phyloP scores from a whole-genome alignment of 1,140 invertebrate species.

The Dryas iulia region DNA sequence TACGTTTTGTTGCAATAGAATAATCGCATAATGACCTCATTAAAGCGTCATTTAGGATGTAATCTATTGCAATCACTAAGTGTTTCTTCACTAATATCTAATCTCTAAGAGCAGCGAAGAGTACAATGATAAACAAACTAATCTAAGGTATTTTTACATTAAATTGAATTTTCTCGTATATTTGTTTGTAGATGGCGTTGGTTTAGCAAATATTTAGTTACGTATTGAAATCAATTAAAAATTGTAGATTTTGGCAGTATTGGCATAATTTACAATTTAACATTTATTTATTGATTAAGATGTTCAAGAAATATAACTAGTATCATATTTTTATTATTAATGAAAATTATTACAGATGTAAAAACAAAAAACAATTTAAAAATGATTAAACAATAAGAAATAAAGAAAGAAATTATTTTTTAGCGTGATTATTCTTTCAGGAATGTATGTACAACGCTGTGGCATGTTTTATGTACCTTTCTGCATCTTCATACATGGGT shows the following conservation, averaged over 20 bases:
- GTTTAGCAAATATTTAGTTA: no score
- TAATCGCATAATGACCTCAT: constrained; percentile 13
- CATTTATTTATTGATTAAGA: not conserved
- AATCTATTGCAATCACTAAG: constrained; percentile 17
- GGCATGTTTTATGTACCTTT: constrained; percentile 87
- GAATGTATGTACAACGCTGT: constrained; percentile 89
- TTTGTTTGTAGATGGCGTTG: not conserved
- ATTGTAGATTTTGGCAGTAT: no score
- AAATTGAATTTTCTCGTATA: not conserved
- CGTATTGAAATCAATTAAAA: no score
- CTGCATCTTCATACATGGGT: constrained; percentile 87
- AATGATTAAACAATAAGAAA: no score
- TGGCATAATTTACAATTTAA: no score
- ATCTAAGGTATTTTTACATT: not conserved
- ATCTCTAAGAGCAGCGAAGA: not conserved
- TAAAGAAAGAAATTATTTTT: no score
- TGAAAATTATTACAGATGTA: no score
- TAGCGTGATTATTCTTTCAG: constrained; percentile 64
- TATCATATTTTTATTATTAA: no score
- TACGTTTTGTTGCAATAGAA: not conserved
- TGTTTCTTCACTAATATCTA: constrained; percentile 1
- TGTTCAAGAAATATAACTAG: not conserved
- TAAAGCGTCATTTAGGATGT: constrained; percentile 8
- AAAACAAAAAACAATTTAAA: no score
- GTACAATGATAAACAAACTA: not conserved